Conservation (phyloP, 2,797 vertebrate species). For the Sebastes wilsoni region DNA sequence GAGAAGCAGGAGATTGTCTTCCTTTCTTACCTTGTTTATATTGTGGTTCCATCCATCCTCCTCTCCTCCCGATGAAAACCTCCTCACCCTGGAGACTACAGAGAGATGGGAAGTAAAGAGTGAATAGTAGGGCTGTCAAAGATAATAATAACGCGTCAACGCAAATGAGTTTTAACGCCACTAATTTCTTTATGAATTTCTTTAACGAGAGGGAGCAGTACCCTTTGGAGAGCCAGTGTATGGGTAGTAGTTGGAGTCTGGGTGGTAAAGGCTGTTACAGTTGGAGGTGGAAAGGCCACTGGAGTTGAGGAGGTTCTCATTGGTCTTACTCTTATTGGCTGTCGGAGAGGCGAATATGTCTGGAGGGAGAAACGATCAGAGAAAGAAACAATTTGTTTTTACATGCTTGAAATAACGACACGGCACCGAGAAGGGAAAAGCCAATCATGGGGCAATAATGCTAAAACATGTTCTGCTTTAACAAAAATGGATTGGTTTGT, state of each 20-base stretch:
- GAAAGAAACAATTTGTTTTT: not conserved
- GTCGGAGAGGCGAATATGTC: slow-evolving; percentile 46
- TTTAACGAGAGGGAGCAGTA: slow-evolving; percentile 36
- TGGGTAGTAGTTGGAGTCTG: slow-evolving; percentile 91
- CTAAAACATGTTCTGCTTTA: not conserved
- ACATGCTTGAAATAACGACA: not conserved
- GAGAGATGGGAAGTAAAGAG: not conserved
- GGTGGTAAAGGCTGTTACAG: slow-evolving; percentile 90
- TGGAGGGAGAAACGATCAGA: slow-evolving; percentile 21
- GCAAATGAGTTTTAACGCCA: no score
- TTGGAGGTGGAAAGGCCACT: slow-evolving; percentile 88
- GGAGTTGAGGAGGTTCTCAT: slow-evolving; percentile 90
- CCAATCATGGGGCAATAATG: not conserved
- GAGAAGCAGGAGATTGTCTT: slow-evolving; percentile 4
- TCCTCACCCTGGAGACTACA: slow-evolving; percentile 86
- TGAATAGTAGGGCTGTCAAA: not conserved
- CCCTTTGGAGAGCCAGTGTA: slow-evolving; percentile 92
- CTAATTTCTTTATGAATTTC: no score
- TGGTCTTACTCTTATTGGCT: slow-evolving; percentile 91
- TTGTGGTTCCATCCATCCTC: slow-evolving; percentile 94
- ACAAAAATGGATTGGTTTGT: not conserved
- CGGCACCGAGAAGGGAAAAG: not conserved
- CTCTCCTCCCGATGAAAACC: slow-evolving; percentile 95
- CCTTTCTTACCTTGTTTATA: slow-evolving; percentile 88
- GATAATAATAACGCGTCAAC: no score